A percentile compares a stretch with the other conserved stretches of the same genome.
Evolutionary conservation across 37 sponge, comb jelly and placozoan genomes (phyloP).

Genomic region (Hormiphora californensis): DNA sequence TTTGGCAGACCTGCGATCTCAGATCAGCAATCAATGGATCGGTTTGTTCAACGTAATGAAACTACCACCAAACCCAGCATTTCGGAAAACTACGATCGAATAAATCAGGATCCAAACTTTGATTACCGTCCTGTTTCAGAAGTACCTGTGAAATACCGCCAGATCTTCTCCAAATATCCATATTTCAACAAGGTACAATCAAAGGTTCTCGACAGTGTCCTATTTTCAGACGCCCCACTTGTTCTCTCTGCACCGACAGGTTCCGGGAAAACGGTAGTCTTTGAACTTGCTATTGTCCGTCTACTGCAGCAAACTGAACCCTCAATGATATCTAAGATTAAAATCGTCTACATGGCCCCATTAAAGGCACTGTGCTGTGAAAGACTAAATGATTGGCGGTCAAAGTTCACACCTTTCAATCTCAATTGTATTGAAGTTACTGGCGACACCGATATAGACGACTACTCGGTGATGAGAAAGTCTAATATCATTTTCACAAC

Average conservation of each 20-base stretch:
- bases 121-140: background rate
- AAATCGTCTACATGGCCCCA: conserved; percentile 76
- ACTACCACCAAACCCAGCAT: background rate
- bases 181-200: conserved; percentile 95
- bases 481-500: conserved; percentile 93
- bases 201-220: conserved; percentile 84
- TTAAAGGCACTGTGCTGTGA: conserved; percentile 95
- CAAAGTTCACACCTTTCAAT: conserved; percentile 76
- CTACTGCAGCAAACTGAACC: conserved; percentile 62
- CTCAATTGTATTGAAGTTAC: conserved; percentile 87
- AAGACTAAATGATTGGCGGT: conserved; percentile 78
- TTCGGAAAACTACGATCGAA: background rate
- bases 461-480: conserved; percentile 82
- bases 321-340: background rate
- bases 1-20: background rate
- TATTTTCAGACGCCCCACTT: conserved; percentile 79
- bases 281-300: conserved; percentile 92
- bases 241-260: conserved; percentile 94
- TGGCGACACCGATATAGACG: conserved; percentile 90
- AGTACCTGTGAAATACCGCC: conserved; percentile 64
- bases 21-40: background rate
- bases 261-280: conserved; percentile 92
- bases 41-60: background rate
- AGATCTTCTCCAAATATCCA: conserved; percentile 68
- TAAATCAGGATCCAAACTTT: background rate